phyloP scores from a whole-genome alignment of 2,797 vertebrate species.

The Cyprinella venusta region DNA sequence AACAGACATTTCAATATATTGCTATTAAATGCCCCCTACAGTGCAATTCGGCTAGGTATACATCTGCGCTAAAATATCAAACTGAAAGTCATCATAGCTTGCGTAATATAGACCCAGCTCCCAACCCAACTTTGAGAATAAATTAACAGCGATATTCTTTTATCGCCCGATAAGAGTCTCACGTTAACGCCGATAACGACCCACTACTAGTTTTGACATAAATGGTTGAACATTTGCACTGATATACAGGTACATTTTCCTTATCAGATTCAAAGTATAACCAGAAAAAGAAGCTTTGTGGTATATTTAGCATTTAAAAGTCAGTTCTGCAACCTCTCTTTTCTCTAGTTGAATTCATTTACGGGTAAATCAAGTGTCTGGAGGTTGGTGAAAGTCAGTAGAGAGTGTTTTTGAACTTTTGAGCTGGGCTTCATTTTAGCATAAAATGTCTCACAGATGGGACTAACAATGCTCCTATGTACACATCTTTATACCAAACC shows the following conservation, averaged over 20 bases:
- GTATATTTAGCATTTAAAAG: conserved; percentile 37
- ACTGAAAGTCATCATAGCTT: too few species aligned
- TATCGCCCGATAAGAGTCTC: too few species aligned
- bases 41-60: too few species aligned
- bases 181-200: too few species aligned
- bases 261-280: background rate
- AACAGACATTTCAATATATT: too few species aligned
- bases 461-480: conserved; percentile 39
- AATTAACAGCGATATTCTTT: too few species aligned
- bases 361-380: conserved; percentile 14
- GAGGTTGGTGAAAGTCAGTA: conserved; percentile 19
- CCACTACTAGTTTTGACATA: background rate
- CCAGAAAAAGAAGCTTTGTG: conserved; percentile 14
- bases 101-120: too few species aligned
- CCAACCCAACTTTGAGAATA: too few species aligned
- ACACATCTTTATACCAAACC: conserved; percentile 26
- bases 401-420: conserved; percentile 31
- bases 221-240: background rate
- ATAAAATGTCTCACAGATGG: conserved; percentile 58
- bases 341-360: background rate
- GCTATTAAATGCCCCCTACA: too few species aligned
- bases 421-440: conserved; percentile 48
- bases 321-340: background rate
- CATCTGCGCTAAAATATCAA: too few species aligned
- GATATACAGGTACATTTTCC: background rate